Base-by-base conservation (phyloP, 1,140 invertebrate species). In the Magallana ariakensis region DNA sequence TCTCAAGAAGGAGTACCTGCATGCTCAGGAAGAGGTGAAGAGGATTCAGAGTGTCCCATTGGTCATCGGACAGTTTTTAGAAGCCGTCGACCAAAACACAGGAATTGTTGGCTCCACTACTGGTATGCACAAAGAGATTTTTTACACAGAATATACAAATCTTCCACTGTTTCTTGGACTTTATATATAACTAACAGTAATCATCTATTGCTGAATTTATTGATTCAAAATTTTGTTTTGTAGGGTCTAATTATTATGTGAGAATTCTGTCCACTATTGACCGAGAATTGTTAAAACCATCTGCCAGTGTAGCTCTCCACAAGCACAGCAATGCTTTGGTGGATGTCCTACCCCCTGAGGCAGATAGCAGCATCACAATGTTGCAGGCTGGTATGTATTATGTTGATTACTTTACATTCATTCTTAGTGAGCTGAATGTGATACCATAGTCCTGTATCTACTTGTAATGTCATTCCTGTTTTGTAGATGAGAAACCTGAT, bases 311-410 rank as follows among this genome's bases (percentile, higher is more conserved):
- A 58, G 98, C 98, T 55, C 95, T 99, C 26, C 98, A 99, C 93
- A 99, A 99, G 94, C 98, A 99, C 94, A 99, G 98, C 91, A 99
- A 99, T 96, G 98, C 98, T 80, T 95, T 99, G 56, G 98, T 99
- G 7, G 98, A 99, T 96, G 98, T 99, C 16, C 94, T 99, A 57
- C 98, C 98, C 53, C 98, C 98, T 9, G 98, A 99, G 95, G 98
- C 98, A n/a, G 98, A 99, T 94, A 98, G 97, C 84, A 98, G 97
- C 90, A 99, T 98, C 90, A 99, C 98, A 86, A 99, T 99, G 98
- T 95, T 99, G 56, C 97, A 97, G 96, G 97, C 98, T 92, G 97
- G 97, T 97, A 94, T 92, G 87, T 56, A 82, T 46, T 82, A 54
- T 80, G 75, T 80, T 53, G 75, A 0, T 26, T 11, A 54, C 19